A percentile compares a stretch with the other conserved stretches of the same genome.
These are phyloP conservation scores for Laticauda laticaudata DNA, from an alignment of 2,113 vertebrate genomes.

Conservation along the genomic window DNA sequence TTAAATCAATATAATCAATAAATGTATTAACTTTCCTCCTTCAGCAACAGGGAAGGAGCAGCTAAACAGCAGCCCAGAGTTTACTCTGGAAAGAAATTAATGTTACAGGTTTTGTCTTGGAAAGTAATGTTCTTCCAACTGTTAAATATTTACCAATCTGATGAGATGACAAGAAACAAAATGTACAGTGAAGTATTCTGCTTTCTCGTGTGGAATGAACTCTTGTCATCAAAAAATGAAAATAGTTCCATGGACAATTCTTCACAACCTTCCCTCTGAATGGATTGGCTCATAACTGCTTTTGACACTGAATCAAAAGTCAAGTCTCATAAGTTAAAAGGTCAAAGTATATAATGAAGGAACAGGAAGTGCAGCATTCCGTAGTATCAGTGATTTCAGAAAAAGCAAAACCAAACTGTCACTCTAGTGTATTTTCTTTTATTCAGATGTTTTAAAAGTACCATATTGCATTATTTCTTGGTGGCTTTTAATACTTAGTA, in stretches of 20 bases:
- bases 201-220: slow-evolving; percentile 23
- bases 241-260: neutral
- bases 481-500: neutral
- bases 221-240: slow-evolving; percentile 23
- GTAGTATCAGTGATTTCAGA: neutral
- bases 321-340: neutral
- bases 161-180: slow-evolving; percentile 22
- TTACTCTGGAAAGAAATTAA: slow-evolving; percentile 63
- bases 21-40: neutral
- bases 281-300: neutral
- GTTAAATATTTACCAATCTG: slow-evolving; percentile 66
- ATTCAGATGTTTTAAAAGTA: neutral
- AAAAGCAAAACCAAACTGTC: neutral
- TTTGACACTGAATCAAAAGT: neutral
- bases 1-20: neutral
- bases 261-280: neutral
- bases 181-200: slow-evolving; percentile 16
- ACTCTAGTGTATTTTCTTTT: neutral
- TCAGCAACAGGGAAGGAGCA: neutral
- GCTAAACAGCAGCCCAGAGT: neutral
- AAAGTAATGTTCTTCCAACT: slow-evolving; percentile 57
- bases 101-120: slow-evolving; percentile 31
- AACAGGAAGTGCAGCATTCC: neutral
- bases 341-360: slow-evolving; percentile 37
- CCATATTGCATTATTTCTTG: neutral